Evolutionary conservation across 2,113 vertebrate species (phyloP), one percentile per base, ranked within the genome.

Genomic region (Camelus bactrianus): DNA sequence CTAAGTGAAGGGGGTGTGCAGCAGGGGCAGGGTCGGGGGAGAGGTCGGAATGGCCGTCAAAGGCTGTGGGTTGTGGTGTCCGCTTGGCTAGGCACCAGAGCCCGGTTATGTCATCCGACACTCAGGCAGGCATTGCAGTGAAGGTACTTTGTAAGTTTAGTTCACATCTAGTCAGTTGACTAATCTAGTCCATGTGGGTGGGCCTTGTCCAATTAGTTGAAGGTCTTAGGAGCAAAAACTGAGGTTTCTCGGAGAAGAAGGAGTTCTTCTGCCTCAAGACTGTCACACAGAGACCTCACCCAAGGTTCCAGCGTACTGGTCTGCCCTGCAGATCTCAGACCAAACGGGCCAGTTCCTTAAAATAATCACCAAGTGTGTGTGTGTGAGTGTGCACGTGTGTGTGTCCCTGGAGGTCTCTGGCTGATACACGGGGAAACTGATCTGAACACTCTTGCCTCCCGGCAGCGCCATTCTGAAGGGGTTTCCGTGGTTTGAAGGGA

Each of bases 51-150:
- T 0, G 11, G 32, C 24, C 7, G 13, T 20, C 4, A 28, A 8
- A 0, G n/a, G 26, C 2, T 3, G 6, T 9, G 0, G 22, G 48
- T 26, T 0, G 24, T 28, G 56, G 13, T 16, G 48, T 1, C 8
- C 0, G 5, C 67, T 17, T 17, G 28, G 10, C 8, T 2, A 8
- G 38, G 24, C 20, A 3, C 24, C 12, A 0, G 0, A 1, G 56
- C 32, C 48, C 30, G 20, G 20, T 6, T 56, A 3, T 11, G 28
- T 11, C 4, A 8, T n/a, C 5, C 1, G 2, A 54, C 6, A 1
- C 14, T n/a, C 1, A 16, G 17, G 20, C 17, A 1, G 6, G 6
- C 1, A 2, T 17, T 4, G n/a, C 58, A 1, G 1, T 48, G 70
- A 10, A 3, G 6, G 7, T 17, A 6, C 28, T 4, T 4, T 38